Evolutionary conservation across 2,113 vertebrate genomes (phyloP).

Genomic region (Pavo muticus): DNA sequence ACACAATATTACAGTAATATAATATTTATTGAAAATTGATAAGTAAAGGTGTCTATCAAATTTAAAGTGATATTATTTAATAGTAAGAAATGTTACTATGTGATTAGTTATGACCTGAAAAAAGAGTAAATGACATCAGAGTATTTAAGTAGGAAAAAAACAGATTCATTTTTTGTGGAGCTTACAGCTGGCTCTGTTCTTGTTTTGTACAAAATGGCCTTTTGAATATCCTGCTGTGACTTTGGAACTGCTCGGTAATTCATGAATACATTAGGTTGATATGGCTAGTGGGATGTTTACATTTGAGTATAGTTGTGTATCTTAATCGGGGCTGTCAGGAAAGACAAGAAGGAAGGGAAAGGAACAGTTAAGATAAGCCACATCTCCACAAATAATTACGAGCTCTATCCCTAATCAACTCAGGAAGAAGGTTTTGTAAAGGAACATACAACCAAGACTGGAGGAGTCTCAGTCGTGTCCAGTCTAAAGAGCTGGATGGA

Average conservation of each 20-base stretch:
- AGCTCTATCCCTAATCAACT: background rate
- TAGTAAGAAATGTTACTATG: background rate
- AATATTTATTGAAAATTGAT: slow-evolving; percentile 41
- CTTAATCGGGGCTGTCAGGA: background rate
- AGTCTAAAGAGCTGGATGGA: background rate
- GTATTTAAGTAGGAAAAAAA: background rate
- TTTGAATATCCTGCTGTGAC: background rate
- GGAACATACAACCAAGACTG: background rate
- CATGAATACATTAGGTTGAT: background rate
- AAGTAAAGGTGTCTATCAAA: background rate
- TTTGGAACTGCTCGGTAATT: background rate
- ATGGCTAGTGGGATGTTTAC: slow-evolving; percentile 28
- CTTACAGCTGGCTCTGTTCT: background rate
- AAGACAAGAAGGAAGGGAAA: slow-evolving; percentile 36
- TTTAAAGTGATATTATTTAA: background rate
- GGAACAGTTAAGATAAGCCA: slow-evolving; percentile 29
- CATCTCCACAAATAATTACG: background rate
- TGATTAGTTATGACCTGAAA: background rate
- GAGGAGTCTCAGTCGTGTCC: background rate
- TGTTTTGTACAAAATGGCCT: background rate
- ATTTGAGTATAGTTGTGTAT: background rate
- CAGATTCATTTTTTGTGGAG: background rate
- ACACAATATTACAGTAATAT: too few species aligned
- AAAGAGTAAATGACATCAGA: background rate
- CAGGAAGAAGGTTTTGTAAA: background rate